Evolutionary conservation across 2,888 invertebrate genomes (phyloP).

Genomic region (Cataglyphis rosenhaueri): DNA sequence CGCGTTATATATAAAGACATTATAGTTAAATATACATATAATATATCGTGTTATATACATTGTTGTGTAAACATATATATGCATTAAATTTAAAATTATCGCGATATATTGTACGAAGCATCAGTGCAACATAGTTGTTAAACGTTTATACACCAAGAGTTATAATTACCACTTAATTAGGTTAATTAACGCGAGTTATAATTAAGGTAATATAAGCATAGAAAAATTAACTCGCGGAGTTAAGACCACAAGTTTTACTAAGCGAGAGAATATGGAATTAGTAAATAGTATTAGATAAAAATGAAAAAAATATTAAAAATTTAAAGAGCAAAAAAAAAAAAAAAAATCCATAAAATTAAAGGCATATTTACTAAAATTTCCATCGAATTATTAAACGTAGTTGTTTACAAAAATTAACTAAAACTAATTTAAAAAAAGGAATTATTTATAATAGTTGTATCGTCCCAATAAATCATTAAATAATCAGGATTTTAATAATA

Average conservation of each 20-base stretch:
- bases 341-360: neutral
- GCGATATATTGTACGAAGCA: neutral
- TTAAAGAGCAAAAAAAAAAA: neutral
- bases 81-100: constrained; percentile 4
- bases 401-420: neutral
- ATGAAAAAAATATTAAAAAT: neutral
- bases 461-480: neutral
- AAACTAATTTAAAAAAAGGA: neutral
- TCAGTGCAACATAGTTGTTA: constrained; percentile 4
- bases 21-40: constrained; percentile 10
- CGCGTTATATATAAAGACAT: constrained; percentile 21
- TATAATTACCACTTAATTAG: constrained; percentile 7
- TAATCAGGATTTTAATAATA: neutral
- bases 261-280: neutral
- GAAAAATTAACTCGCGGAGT: constrained; percentile 9
- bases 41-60: neutral
- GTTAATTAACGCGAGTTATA: constrained; percentile 19
- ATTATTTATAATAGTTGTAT: neutral
- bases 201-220: constrained; percentile 16
- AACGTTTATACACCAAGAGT: neutral
- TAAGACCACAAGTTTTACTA: constrained; percentile 9
- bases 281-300: neutral
- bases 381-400: constrained; percentile 9
- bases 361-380: neutral
- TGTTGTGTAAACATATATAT: neutral